phyloP scores from a whole-genome alignment of 2,797 vertebrate genomes.

The Myiotriccus ornatus region DNA sequence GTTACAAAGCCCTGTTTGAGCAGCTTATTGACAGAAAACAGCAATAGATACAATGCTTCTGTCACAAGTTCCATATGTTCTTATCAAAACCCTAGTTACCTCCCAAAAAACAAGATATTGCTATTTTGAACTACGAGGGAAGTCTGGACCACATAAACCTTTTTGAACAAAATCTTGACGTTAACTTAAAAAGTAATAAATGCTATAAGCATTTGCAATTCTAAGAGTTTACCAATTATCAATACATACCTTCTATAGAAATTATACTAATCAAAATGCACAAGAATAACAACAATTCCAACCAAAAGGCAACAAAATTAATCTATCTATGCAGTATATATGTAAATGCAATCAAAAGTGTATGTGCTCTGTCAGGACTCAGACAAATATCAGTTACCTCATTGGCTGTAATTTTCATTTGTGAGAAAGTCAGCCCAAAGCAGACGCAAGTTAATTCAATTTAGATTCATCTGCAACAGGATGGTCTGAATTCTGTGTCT shows the following conservation, averaged over 20 bases:
- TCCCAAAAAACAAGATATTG: neutral
- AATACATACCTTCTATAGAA: neutral
- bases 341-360: neutral
- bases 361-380: neutral
- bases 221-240: neutral
- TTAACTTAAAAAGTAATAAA: neutral
- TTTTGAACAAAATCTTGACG: neutral
- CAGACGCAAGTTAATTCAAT: neutral
- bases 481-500: neutral
- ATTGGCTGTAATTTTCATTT: neutral
- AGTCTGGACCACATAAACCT: neutral
- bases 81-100: neutral
- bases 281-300: neutral
- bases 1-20: neutral
- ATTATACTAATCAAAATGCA: neutral
- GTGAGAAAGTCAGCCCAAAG: neutral
- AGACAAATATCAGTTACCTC: neutral
- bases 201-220: neutral
- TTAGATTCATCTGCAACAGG: neutral
- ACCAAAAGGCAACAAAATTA: neutral
- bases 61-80: neutral
- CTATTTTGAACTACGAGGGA: neutral
- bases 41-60: neutral
- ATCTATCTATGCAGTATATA: neutral
- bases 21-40: neutral